Percentiles rank a stretch among this genome's conserved stretches.
Conservation (phyloP, 2,888 invertebrate genomes). For the Nymphalis urticae region DNA sequence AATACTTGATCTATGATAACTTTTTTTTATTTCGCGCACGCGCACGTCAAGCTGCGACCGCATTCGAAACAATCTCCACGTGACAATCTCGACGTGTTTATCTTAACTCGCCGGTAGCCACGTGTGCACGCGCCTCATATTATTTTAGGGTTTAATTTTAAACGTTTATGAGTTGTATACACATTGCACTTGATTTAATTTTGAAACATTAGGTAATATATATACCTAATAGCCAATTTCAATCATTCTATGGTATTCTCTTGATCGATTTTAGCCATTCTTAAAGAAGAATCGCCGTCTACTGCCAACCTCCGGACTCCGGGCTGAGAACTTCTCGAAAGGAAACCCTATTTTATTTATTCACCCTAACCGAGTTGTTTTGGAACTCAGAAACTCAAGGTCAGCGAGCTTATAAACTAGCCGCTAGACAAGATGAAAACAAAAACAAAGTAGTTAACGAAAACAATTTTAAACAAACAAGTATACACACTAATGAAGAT, state of each 20-base stretch:
- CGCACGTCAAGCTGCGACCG: conserved; percentile 5
- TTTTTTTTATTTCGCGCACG: conserved; percentile 6
- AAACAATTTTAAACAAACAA: background rate
- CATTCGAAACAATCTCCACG: conserved; percentile 5
- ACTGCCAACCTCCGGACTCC: too few relatives aligned
- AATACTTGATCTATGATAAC: conserved; percentile 2
- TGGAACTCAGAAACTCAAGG: too few relatives aligned
- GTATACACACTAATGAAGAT: background rate
- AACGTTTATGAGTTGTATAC: background rate
- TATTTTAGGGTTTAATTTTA: background rate
- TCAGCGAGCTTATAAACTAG: too few relatives aligned
- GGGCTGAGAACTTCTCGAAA: too few relatives aligned
- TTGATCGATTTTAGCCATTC: too few relatives aligned
- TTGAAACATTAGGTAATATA: background rate
- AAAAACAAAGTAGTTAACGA: background rate
- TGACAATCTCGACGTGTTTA: conserved; percentile 8
- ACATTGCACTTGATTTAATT: background rate
- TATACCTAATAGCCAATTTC: too few relatives aligned
- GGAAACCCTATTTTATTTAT: too few relatives aligned
- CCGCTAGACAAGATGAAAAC: background rate
- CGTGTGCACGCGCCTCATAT: conserved; percentile 8
- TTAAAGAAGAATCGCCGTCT: too few relatives aligned
- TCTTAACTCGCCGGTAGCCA: conserved; percentile 7
- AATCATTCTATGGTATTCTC: too few relatives aligned
- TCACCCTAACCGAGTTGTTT: too few relatives aligned